Base-by-base conservation (phyloP, 1,140 invertebrate genomes). In the Drosophila pallidifrons region DNA sequence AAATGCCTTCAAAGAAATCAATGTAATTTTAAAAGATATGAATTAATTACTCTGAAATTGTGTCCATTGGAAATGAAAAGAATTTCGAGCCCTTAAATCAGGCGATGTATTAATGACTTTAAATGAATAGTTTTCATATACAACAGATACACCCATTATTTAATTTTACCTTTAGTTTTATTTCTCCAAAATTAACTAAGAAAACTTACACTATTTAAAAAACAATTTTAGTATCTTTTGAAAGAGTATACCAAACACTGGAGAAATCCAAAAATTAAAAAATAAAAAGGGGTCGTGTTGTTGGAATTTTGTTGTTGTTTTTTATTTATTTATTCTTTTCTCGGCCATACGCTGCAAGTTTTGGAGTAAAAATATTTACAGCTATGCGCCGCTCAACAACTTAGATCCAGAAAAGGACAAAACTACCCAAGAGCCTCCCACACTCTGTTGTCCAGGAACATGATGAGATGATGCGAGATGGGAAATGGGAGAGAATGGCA, bases 301-400 rank as follows among this genome's bases (percentile, higher is more conserved):
- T 65, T 41, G 41, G 51, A 32, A 49, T 54, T 73, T 49, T 75
- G 65, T 75, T 75, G 63, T 45, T 41, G 57, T 38, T 41, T 41
- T 58, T 58, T 47, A 5, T 43, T 32, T 20, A 20, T 20, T 72
- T 73, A 63, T 35, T 43, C 25, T 25, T 25, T 25, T 72, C 69
- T 66, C 28, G 32, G 46, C 45, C 77, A 71, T 85, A 81, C 66
- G 68, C 77, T 74, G 63, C 47, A 70, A 32, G 59, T 65, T 76
- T 25, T 49, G 25, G 38, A 28, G 46, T 32, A 45, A 85, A 85
- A 81, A 85, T 83, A 81, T 85, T 81, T 77, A 75, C 81, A 74
- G 81, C 68, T 77, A 55, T 88, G 60, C 77, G 77, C 76, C 45
- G 80, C 71, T 81, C 79, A 86, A 79, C 73, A 80, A 83, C 80